Base-by-base conservation (phyloP, 2,113 vertebrate species). In the Lathamus discolor region DNA sequence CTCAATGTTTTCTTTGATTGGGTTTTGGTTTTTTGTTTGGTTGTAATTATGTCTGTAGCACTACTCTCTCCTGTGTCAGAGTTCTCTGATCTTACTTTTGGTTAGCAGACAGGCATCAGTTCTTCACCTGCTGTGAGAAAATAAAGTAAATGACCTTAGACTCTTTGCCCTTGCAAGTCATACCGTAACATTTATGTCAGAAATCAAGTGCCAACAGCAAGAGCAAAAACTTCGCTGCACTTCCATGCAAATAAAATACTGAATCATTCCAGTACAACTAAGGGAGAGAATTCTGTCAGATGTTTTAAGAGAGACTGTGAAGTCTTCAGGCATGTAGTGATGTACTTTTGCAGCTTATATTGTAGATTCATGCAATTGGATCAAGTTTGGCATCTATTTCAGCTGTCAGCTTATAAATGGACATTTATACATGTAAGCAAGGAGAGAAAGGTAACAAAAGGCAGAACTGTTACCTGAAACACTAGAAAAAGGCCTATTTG, bases 361-460 rank as follows among this genome's bases (percentile, higher is more conserved):
- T 95, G 86, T 10, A 25, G 93, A 96, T 98, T 96, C 92, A 90
- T 83, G 87, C 90, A 93, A 44, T 92, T 96, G 91, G 88, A 46
- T 95, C 93, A 92, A 83, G 63, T 94, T 93, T 88, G 94, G 92
- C 95, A 92, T 92, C 83, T 96, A 49, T 96, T 97, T 97, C 88
- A 95, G 83, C 88, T 97, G 91, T 74, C 79, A 91, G 91, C 59
- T 93, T 83, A 16, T 78, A 92, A 88, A 78, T n/a, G 51, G 86
- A 46, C 41, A 24, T 88, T 90, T 66, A 51, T 64, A 73, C 2
- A 1, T 12, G 14, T 57, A 92, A 92, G 63, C 23, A 54, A 77
- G 55, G 31, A 73, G 25, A 46, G 33, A 83, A 49, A 73, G 23
- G 62, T 74, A 92, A 66, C 55, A 81, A 77, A 95, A 66, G 25